These are phyloP conservation scores for Brachyrhaphis roseni DNA, from an alignment of 2,797 vertebrate genomes.

Conservation along the genomic window DNA sequence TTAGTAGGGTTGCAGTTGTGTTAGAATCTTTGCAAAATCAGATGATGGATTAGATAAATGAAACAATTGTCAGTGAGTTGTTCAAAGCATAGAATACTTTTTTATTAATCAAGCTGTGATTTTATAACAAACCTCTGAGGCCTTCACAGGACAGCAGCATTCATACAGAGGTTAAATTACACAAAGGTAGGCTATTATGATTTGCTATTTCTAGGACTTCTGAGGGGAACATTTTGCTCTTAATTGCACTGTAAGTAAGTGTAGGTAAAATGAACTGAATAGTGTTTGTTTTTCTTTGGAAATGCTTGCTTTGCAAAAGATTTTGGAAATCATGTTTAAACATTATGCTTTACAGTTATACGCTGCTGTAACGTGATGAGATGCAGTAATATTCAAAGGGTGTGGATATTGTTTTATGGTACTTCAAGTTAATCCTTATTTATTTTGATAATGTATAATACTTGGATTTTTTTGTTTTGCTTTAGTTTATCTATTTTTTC, in stretches of 20 bases:
- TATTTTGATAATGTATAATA: conserved; percentile 4
- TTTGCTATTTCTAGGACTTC: background rate
- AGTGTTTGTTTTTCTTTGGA: background rate
- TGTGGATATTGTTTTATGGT: background rate
- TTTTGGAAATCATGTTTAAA: background rate
- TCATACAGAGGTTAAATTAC: background rate
- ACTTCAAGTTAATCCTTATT: conserved; percentile 10
- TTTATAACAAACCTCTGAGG: background rate
- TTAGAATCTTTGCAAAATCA: background rate
- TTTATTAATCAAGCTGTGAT: background rate
- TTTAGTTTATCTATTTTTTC: background rate
- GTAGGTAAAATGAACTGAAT: background rate
- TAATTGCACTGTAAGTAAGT: background rate
- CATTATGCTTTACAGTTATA: background rate
- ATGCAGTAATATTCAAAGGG: background rate
- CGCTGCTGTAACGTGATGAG: background rate
- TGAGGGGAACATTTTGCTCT: background rate
- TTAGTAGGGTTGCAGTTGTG: background rate
- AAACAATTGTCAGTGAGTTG: background rate
- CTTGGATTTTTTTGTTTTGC: background rate
- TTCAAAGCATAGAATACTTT: background rate
- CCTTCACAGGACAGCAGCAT: background rate
- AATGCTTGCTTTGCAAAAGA: background rate
- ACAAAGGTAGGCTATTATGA: background rate
- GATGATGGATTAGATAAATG: background rate